Evolutionary conservation across 2,888 invertebrate genomes (phyloP), one percentile per base, ranked within the genome.

Genomic region (Idaea straminata): DNA sequence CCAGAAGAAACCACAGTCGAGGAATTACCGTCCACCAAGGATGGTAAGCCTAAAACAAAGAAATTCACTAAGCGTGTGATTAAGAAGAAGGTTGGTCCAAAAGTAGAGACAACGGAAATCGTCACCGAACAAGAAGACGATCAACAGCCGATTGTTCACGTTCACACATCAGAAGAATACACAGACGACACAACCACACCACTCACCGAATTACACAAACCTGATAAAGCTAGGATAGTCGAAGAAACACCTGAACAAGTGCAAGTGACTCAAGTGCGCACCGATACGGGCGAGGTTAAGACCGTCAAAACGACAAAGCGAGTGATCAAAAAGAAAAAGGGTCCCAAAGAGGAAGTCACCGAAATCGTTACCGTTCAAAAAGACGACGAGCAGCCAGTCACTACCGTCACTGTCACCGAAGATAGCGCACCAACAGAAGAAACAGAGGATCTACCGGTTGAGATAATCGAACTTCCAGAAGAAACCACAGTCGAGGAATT

Each of bases 321-420:
- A 3, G 74, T 78, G 0, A 74, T 87, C n/a, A 83, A 64, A 77
- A 91, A 90, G 61, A 85, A 82, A 64, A 87, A 84, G 59, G 93
- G 89, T 0, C 77, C 79, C 0, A 91, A 92, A n/a, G 63, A 72
- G 61, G 64, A 73, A 70, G 82, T 76, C 57, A 70, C 70, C 5
- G 66, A 71, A 61, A 68, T 71, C 34, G 69, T 68, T 57, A 35
- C 79, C 7, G 69, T 80, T 25, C 84, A 88, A 72, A 84, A 85
- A 67, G 84, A 88, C 5, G 76, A 80, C 58, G 73, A 83, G 64
- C 73, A 64, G 35, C 78, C 77, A 0, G 68, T 75, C n/a, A 78
- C 75, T 4, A 73, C 74, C 0, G 81, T 83, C 0, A 74, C 67
- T 35, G 65, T 72, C 0, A 65, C 61, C 0, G 73, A 75, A 64